phyloP scores from a whole-genome alignment of 1,140 invertebrate species.

The Drosophila santomea region DNA sequence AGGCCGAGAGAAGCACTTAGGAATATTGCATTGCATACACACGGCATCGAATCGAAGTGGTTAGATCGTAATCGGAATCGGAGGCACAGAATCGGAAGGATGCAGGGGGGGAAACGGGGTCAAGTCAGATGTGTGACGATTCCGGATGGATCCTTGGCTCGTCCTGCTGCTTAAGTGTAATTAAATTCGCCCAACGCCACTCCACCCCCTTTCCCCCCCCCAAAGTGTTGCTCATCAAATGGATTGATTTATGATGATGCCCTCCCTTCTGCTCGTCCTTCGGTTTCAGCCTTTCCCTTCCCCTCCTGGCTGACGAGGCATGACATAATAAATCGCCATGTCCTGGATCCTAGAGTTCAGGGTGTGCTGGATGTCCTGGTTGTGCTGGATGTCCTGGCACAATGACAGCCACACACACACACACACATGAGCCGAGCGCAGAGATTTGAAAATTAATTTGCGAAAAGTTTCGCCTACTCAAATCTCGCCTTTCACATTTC shows the following conservation, averaged over 20 bases:
- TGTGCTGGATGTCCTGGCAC: conserved; percentile 17
- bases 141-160: conserved; percentile 10
- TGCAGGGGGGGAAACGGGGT: neutral
- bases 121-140: conserved; percentile 15
- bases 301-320: conserved; percentile 46
- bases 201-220: neutral
- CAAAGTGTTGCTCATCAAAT: conserved; percentile 64
- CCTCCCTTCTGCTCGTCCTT: conserved; percentile 8
- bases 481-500: conserved; percentile 41
- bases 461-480: conserved; percentile 56
- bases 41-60: conserved; percentile 48
- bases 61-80: conserved; percentile 26
- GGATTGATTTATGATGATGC: conserved; percentile 81
- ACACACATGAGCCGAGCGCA: conserved; percentile 26
- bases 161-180: conserved; percentile 70
- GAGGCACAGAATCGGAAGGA: neutral
- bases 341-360: neutral
- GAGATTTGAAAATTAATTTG: conserved; percentile 71
- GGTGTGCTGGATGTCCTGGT: neutral
- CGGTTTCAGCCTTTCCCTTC: neutral
- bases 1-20: conserved; percentile 62
- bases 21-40: conserved; percentile 64
- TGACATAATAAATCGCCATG: conserved; percentile 73
- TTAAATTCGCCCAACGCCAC: conserved; percentile 62
- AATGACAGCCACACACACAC: conserved; percentile 45